Evolutionary conservation across 2,888 invertebrate genomes (phyloP).

Genomic region (Heliconius charithonia): DNA sequence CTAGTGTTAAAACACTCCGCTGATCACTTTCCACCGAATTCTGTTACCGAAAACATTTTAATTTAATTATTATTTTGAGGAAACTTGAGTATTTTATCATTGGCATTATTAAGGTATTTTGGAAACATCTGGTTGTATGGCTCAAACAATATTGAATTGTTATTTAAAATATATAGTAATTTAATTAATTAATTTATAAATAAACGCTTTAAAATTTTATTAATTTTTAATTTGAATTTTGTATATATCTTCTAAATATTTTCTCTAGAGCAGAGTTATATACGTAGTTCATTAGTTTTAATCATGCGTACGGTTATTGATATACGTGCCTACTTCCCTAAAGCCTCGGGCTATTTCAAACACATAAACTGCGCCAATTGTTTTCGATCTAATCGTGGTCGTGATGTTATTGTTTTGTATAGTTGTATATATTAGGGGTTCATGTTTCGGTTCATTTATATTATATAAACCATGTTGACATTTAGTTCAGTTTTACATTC

Average conservation of each 20-base stretch:
- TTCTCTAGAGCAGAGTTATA: background rate
- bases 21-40: too few relatives aligned
- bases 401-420: slow-evolving; percentile 6
- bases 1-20: too few relatives aligned
- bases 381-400: slow-evolving; percentile 10
- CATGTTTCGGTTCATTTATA: too few relatives aligned
- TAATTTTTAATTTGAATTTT: background rate
- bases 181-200: too few relatives aligned
- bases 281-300: slow-evolving; percentile 30
- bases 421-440: too few relatives aligned
- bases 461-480: too few relatives aligned
- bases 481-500: too few relatives aligned
- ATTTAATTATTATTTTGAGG: too few relatives aligned
- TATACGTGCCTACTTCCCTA: slow-evolving; percentile 15
- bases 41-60: too few relatives aligned
- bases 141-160: background rate
- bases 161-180: background rate
- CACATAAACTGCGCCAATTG: slow-evolving; percentile 27
- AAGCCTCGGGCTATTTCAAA: slow-evolving; percentile 16
- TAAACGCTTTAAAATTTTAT: background rate
- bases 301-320: slow-evolving; percentile 30
- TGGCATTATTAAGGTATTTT: background rate
- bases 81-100: background rate
- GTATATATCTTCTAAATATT: background rate
- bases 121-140: background rate